phyloP scores from a whole-genome alignment of 2,113 vertebrate genomes.

The Oreochromis niloticus region DNA sequence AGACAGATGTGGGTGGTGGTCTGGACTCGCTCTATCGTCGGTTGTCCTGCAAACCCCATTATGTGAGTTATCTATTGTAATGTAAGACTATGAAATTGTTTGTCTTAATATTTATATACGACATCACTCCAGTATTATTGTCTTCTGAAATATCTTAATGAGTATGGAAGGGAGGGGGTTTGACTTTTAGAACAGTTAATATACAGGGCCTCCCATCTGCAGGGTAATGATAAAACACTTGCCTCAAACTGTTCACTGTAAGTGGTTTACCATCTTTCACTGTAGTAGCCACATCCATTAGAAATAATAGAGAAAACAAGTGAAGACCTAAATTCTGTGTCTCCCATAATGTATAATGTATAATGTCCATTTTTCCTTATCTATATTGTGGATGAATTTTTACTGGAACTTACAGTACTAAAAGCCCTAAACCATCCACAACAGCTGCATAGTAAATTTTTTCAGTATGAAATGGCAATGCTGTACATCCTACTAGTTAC shows the following conservation, averaged over 20 bases:
- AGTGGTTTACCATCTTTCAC: not conserved
- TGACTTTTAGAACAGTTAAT: not conserved
- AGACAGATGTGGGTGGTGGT: conserved; percentile 34
- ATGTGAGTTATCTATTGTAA: not conserved
- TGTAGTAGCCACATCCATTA: not conserved
- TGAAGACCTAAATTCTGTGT: not conserved
- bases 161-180: not conserved
- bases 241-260: not conserved
- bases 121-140: not conserved
- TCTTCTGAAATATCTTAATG: not conserved
- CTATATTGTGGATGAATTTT: not conserved
- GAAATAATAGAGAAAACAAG: not conserved
- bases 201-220: not conserved
- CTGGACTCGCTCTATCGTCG: conserved; percentile 8
- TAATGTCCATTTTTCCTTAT: not conserved
- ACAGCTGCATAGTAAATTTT: not conserved
- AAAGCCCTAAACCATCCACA: not conserved
- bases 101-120: not conserved
- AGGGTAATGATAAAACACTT: not conserved
- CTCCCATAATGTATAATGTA: not conserved
- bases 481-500: not conserved
- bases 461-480: not conserved
- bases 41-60: not conserved
- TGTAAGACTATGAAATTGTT: not conserved
- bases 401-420: not conserved